Evolutionary conservation across 2,113 vertebrate species (phyloP), one percentile per base, ranked within the genome.

Genomic region (Thomomys bottae): DNA sequence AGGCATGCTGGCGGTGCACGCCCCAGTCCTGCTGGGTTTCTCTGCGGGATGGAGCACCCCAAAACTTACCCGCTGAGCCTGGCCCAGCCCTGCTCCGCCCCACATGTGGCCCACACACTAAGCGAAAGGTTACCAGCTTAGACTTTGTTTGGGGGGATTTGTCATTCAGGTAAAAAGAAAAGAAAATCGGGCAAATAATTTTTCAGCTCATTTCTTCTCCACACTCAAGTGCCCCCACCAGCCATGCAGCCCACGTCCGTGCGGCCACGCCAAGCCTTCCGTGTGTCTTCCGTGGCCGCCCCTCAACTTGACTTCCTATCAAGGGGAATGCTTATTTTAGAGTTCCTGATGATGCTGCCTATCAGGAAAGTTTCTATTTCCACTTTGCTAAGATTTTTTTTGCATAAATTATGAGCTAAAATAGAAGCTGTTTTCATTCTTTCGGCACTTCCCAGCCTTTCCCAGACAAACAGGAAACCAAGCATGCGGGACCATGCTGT

Each of bases 211-310:
- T 30, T 80, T 70, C 76, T 36, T 28, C n/a, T 12, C 70, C 24
- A 0, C 1, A n/a, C 45, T 66, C 57, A 12, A 3, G 9, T 20
- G 15, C 57, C 93, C 8, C 0, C 8, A 30, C 85, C 28, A 61
- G 66, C 28, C 34, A 14, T 21, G 30, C 26, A 9, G 67, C 0
- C 21, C 2, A 7, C 2, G 28, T n/a, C 54, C 5, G 63, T 11
- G 5, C 28, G 2, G 1, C 0, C 1, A 23, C 0, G 14, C 15
- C 5, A 10, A 0, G 36, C 6, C 61, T 30, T 42, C 14, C 68
- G 30, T 11, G 10, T 8, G 64, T 34, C 40, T 71, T 21, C 30
- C n/a, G n/a, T n/a, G n/a, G n/a, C n/a, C n/a, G n/a, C n/a, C n/a
- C 54, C 77, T 23, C 6, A 36, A 26, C 64, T 32, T 54, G 36